These are phyloP conservation scores for Ptiloglossa arizonensis DNA, from an alignment of 1,140 invertebrate species.

Conservation along the genomic window DNA sequence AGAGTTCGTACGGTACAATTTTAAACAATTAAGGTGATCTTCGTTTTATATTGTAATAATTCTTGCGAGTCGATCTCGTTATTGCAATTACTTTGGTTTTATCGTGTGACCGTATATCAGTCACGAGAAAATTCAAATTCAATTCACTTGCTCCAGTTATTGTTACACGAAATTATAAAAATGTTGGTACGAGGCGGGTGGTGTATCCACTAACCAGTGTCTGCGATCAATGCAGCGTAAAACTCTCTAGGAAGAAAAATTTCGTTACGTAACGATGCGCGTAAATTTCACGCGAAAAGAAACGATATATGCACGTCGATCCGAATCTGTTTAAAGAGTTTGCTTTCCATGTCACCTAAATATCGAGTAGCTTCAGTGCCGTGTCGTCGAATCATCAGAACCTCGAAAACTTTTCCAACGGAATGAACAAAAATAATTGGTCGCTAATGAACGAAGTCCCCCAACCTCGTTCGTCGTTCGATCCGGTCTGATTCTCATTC, in stretches of 20 bases:
- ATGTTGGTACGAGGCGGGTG: too few relatives aligned
- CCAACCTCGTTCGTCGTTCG: conserved; percentile 33
- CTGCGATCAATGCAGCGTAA: not conserved
- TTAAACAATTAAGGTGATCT: too few relatives aligned
- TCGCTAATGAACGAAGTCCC: conserved; percentile 70
- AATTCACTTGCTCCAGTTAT: too few relatives aligned
- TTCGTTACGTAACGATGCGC: not conserved
- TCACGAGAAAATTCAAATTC: too few relatives aligned
- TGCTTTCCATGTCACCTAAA: conserved; percentile 19
- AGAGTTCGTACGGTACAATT: too few relatives aligned
- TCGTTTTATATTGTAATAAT: too few relatives aligned
- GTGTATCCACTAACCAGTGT: too few relatives aligned
- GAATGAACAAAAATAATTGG: conserved; percentile 76
- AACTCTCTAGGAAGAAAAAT: not conserved
- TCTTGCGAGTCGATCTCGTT: too few relatives aligned
- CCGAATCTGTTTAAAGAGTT: not conserved
- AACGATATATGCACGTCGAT: conserved; percentile 36
- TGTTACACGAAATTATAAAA: too few relatives aligned
- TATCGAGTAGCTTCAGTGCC: conserved; percentile 13
- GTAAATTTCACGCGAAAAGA: not conserved
- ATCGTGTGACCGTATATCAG: too few relatives aligned
- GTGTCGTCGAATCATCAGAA: conserved; percentile 32
- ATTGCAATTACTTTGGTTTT: too few relatives aligned
- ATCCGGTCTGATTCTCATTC: conserved; percentile 64
- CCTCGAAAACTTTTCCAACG: conserved; percentile 55